phyloP scores from a whole-genome alignment of 2,888 invertebrate genomes.

The Cryptocephalus primarius region DNA sequence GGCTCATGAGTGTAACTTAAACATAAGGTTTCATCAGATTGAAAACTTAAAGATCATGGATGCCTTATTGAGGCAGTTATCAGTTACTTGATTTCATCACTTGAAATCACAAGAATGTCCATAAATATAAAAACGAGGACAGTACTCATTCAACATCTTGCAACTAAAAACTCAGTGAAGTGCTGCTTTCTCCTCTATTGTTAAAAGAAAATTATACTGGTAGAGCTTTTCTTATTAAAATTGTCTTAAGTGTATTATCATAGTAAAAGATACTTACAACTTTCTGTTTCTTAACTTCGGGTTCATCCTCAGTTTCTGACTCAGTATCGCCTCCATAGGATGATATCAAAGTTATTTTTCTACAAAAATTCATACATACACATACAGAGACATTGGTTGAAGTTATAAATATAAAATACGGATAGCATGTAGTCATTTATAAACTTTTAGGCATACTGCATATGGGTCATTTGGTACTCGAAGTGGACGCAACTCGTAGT shows the following conservation, averaged over 20 bases:
- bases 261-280: conserved; percentile 3
- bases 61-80: neutral
- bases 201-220: too few relatives aligned
- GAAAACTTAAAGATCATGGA: conserved; percentile 34
- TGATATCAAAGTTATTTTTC: conserved; percentile 47
- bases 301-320: conserved; percentile 35
- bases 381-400: neutral
- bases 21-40: conserved; percentile 28
- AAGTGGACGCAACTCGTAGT: too few relatives aligned
- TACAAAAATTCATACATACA: conserved; percentile 20
- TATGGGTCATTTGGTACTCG: too few relatives aligned
- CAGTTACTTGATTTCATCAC: too few relatives aligned
- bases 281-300: conserved; percentile 19
- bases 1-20: conserved; percentile 13
- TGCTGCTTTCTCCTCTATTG: neutral
- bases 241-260: too few relatives aligned
- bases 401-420: too few relatives aligned
- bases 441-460: neutral
- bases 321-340: conserved; percentile 44
- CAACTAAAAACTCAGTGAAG: too few relatives aligned
- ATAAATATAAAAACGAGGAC: too few relatives aligned
- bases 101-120: too few relatives aligned
- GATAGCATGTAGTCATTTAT: neutral
- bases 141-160: too few relatives aligned
- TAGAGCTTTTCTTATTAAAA: too few relatives aligned